These are phyloP conservation scores for Phalera bucephala DNA, from an alignment of 2,888 invertebrate genomes.

Conservation along the genomic window DNA sequence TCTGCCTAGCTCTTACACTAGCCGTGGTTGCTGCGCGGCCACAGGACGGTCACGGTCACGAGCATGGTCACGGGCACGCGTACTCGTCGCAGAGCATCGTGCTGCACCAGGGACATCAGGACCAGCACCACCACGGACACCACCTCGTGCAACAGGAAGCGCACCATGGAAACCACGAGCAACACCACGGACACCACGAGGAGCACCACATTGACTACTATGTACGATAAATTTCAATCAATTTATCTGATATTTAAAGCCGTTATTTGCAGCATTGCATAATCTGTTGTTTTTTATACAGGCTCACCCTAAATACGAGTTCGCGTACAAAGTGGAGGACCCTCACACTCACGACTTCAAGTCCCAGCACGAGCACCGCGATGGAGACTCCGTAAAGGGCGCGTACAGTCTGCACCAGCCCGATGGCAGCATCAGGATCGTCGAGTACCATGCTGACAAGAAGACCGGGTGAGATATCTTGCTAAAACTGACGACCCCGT, in stretches of 20 bases:
- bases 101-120: slow-evolving; percentile 37
- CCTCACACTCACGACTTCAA: slow-evolving; percentile 81
- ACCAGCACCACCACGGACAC: slow-evolving; percentile 11
- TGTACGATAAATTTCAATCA: slow-evolving; percentile 11
- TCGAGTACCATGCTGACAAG: slow-evolving; percentile 76
- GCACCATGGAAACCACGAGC: slow-evolving; percentile 5
- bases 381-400: too few species aligned
- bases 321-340: slow-evolving; percentile 66
- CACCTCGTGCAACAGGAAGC: slow-evolving; percentile 15
- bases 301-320: slow-evolving; percentile 35
- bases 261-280: background rate
- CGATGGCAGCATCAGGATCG: slow-evolving; percentile 31
- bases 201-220: slow-evolving; percentile 20
- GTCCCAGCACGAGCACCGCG: slow-evolving; percentile 52
- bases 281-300: background rate
- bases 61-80: slow-evolving; percentile 41
- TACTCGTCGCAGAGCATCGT: slow-evolving; percentile 50
- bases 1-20: background rate
- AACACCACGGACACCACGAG: slow-evolving; percentile 3
- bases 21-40: background rate
- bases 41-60: slow-evolving; percentile 28
- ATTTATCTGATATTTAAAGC: background rate
- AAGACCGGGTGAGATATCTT: slow-evolving; percentile 38
- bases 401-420: slow-evolving; percentile 15
- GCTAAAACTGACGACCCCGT: too few species aligned